Evolutionary conservation across 2,888 invertebrate genomes (phyloP), one percentile per base, ranked within the genome.

Genomic region (Orthosia incerta): DNA sequence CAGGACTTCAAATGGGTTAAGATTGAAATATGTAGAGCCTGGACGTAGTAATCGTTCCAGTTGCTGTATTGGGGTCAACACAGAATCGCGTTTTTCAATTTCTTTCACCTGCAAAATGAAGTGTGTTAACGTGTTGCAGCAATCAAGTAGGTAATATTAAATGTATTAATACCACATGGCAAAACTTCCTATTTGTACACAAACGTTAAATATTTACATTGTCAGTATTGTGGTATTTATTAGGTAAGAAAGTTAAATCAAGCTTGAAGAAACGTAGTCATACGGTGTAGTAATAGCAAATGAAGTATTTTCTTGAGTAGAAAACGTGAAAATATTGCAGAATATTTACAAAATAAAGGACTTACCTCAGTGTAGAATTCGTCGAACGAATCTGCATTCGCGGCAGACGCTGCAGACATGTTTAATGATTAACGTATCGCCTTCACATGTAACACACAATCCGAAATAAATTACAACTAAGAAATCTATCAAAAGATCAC

Each of bases 1-100:
- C 71, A 99, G 96, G 4, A 98, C 99, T 96, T 99, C 98, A 93
- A 98, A 99, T 2, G 99, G 99, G 95, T 99, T 99, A 84, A 99
- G 97, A 97, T 99, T 99, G 94, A 99, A 99, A 96, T 99, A 99
- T 16, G 99, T 99, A 1, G 99, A 99, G 45, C 99, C 99, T 76
- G 99, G 99, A 87, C 99, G 97, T 73, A 99, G 97, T 77, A 99
- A 97, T 88, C 99, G 97, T 84, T 99, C 99, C 87, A 99, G 99
- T 97, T 99, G 99, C 96, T 99, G 99, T 93, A 98, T 98, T 39
- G 99, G 98, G 57, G 99, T 99, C 90, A 99, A 96, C 64, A 99
- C 99, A 9, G 99, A 98, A 96, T 99, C 99, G 87, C 99, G 97
- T 95, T 99, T 98, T 96, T 99, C 99, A 82, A 99, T 99, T 97